A percentile compares a stretch with the other conserved stretches of the same genome.
These are phyloP conservation scores for Coelinius sp. DNA, from an alignment of 2,888 invertebrate genomes.

Conservation along the genomic window DNA sequence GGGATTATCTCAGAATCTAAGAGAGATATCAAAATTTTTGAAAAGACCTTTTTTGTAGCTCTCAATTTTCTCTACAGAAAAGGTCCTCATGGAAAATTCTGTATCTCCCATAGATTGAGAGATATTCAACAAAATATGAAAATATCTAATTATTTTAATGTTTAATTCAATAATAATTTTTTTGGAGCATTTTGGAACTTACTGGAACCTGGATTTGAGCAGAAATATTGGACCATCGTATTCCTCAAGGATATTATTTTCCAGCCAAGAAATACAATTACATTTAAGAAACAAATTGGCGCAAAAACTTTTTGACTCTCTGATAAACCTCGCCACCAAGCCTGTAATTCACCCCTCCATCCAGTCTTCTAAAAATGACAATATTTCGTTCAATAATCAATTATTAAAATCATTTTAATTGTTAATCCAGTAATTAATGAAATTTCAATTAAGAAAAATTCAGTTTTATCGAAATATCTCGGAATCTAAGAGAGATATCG, in stretches of 20 bases:
- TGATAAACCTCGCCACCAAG: constrained; percentile 82
- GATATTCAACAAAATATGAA: too few relatives aligned
- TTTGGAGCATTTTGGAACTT: constrained; percentile 64
- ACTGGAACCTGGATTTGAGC: constrained; percentile 85
- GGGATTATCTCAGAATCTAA: too few relatives aligned
- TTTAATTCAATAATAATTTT: neutral
- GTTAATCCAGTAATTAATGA: neutral
- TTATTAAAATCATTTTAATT: neutral
- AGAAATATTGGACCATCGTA: constrained; percentile 88
- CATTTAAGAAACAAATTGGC: constrained; percentile 84
- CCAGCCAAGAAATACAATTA: constrained; percentile 88
- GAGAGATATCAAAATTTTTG: too few relatives aligned
- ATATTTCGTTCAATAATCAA: neutral
- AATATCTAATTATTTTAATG: too few relatives aligned
- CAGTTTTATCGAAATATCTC: too few relatives aligned
- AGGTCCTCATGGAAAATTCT: too few relatives aligned
- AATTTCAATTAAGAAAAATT: neutral
- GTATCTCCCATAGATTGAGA: too few relatives aligned
- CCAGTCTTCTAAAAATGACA: constrained; percentile 55
- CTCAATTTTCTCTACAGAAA: too few relatives aligned
- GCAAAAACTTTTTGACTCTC: constrained; percentile 85
- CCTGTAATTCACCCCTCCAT: constrained; percentile 63
- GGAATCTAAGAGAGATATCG: too few relatives aligned
- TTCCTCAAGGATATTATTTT: constrained; percentile 79
- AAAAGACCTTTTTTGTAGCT: too few relatives aligned